A percentile compares a stretch with the other conserved stretches of the same genome.
phyloP scores from a whole-genome alignment of 2,113 vertebrate species.

The Colossoma macropomum region DNA sequence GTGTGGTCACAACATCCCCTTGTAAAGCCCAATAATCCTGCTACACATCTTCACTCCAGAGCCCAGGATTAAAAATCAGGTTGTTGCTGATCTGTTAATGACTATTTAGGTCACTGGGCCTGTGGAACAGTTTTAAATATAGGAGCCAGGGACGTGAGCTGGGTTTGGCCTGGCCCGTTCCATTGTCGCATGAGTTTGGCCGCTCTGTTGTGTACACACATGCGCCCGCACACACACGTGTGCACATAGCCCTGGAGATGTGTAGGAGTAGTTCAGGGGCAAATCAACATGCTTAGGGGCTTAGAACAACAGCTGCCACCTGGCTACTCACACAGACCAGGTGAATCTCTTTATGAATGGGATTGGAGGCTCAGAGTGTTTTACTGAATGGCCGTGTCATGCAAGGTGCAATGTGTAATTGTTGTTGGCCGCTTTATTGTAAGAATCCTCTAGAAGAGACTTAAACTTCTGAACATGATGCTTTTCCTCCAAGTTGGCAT shows the following conservation, averaged over 20 bases:
- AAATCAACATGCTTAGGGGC: constrained; percentile 35
- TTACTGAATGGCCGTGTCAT: background rate
- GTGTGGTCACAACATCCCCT: constrained; percentile 38
- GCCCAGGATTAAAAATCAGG: constrained; percentile 69
- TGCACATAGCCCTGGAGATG: background rate
- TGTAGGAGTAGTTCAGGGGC: constrained; percentile 18
- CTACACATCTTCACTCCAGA: constrained; percentile 58
- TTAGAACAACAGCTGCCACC: constrained; percentile 25
- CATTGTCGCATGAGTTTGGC: constrained; percentile 22
- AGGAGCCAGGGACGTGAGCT: constrained; percentile 37
- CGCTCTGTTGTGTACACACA: background rate
- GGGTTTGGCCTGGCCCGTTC: constrained; percentile 30
- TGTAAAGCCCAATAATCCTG: constrained; percentile 62
- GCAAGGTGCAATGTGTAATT: background rate
- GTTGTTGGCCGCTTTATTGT: background rate
- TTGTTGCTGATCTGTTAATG: constrained; percentile 69
- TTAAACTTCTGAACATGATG: too few relatives aligned
- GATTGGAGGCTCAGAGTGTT: constrained; percentile 3
- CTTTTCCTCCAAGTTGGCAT: too few relatives aligned
- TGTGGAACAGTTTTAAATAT: constrained; percentile 64
- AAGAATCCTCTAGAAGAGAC: background rate
- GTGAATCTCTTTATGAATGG: constrained; percentile 32
- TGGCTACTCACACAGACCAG: constrained; percentile 13
- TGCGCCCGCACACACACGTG: background rate
- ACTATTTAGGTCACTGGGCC: constrained; percentile 72